Percentiles rank a stretch among this genome's conserved stretches.
Conservation (phyloP, 2,113 vertebrate species). For the Tragelaphus imberbis region DNA sequence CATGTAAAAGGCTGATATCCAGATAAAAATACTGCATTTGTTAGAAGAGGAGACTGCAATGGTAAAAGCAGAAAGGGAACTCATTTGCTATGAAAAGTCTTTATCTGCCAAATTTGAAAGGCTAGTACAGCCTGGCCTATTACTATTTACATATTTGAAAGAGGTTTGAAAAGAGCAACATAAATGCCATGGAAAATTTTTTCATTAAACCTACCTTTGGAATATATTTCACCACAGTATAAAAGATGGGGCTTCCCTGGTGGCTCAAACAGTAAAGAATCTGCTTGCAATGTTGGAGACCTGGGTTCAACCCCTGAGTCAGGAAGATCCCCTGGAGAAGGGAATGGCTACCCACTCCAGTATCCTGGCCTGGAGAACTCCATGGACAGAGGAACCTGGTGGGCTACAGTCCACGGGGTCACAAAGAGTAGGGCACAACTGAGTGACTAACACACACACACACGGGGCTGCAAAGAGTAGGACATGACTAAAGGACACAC, state of each 20-base stretch:
- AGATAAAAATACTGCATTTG: neutral
- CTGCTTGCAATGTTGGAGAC: neutral
- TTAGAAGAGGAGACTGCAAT: neutral
- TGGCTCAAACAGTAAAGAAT: neutral
- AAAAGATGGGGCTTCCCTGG: neutral
- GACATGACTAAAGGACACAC: neutral
- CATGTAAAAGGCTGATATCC: neutral
- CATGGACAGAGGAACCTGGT: neutral
- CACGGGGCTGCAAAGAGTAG: neutral
- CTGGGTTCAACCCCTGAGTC: neutral
- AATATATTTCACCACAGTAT: neutral
- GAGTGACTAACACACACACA: neutral
- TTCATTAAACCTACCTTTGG: neutral
- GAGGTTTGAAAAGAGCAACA: neutral
- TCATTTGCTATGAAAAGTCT: neutral
- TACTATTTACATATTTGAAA: neutral
- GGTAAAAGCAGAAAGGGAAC: neutral
- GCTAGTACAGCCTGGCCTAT: neutral
- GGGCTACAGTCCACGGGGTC: neutral
- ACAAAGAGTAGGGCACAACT: fast-evolving
- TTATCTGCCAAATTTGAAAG: neutral
- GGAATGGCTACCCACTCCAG: neutral
- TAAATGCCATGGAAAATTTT: neutral
- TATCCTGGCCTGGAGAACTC: neutral
- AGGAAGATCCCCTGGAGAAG: neutral